These are phyloP conservation scores for Phaonia tiefii DNA, from an alignment of 2,888 invertebrate genomes.

Conservation along the genomic window DNA sequence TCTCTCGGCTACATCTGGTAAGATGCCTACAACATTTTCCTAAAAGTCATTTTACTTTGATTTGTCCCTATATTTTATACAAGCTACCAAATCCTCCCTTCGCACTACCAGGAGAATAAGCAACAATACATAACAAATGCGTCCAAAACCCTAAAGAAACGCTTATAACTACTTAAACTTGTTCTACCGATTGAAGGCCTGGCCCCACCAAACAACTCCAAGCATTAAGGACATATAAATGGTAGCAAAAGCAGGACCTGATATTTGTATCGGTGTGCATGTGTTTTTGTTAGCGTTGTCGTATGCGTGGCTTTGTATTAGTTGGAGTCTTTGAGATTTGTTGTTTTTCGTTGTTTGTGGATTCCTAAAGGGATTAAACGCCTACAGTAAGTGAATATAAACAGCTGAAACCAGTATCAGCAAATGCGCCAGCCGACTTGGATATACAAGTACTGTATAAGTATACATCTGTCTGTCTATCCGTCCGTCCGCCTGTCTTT, in stretches of 20 bases:
- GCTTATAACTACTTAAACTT: constrained; percentile 21
- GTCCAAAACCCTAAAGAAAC: constrained; percentile 20
- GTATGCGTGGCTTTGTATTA: constrained; percentile 40
- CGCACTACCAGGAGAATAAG: no score
- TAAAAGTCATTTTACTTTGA: constrained; percentile 51
- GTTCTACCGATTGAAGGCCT: constrained; percentile 2
- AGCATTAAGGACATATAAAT: neutral
- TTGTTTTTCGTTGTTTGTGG: constrained; percentile 57
- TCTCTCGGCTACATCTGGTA: neutral
- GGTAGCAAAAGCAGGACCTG: neutral
- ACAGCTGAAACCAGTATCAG: constrained; percentile 42
- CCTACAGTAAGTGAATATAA: constrained; percentile 57
- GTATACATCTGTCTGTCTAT: neutral
- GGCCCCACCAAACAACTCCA: constrained; percentile 30
- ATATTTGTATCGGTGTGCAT: constrained; percentile 1
- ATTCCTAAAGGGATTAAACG: constrained; percentile 66
- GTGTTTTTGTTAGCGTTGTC: constrained; percentile 21
- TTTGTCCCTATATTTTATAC: constrained; percentile 9
- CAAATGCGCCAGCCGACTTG: neutral
- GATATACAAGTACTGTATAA: neutral
- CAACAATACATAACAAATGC: neutral
- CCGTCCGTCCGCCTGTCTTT: neutral
- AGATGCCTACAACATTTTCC: neutral
- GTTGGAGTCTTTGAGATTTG: constrained; percentile 47
- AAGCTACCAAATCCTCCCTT: constrained; percentile 6